Evolutionary conservation across 1,140 invertebrate genomes (phyloP).

Genomic region (Chelonus insularis): DNA sequence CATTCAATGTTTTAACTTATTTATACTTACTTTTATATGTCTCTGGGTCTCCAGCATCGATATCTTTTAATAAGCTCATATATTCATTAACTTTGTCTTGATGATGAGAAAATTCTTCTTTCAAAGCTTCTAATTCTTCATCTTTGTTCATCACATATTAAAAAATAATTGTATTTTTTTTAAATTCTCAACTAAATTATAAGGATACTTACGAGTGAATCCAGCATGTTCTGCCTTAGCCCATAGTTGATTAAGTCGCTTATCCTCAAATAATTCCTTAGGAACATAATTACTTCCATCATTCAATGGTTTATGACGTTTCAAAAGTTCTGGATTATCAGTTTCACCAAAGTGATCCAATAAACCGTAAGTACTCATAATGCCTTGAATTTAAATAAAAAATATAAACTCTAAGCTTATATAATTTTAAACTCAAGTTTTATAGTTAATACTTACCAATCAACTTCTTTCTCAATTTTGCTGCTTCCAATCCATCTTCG

Average conservation of each 20-base stretch:
- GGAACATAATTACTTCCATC: constrained; percentile 59
- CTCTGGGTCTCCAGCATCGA: constrained; percentile 62
- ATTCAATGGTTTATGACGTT: constrained; percentile 50
- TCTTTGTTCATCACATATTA: constrained; percentile 57
- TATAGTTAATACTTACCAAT: too few species aligned
- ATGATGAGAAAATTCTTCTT: constrained; percentile 89
- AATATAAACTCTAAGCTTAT: too few species aligned
- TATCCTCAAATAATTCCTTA: constrained; percentile 83
- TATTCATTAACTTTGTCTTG: constrained; percentile 93
- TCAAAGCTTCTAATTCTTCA: constrained; percentile 79
- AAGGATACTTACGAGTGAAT: constrained; percentile 66
- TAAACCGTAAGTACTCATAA: constrained; percentile 81
- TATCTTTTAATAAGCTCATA: constrained; percentile 74
- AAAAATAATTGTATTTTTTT: too few species aligned
- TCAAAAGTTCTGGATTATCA: constrained; percentile 61
- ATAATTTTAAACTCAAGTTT: too few species aligned
- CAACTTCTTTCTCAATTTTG: constrained; percentile 77
- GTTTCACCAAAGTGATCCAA: constrained; percentile 79
- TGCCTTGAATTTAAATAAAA: constrained; percentile 59
- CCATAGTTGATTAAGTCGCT: constrained; percentile 89
- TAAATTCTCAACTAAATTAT: background rate
- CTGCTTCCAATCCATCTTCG: constrained; percentile 83
- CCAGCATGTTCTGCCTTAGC: constrained; percentile 83
- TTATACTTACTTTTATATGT: constrained; percentile 67
- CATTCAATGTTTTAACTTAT: constrained; percentile 14